Percentiles rank a stretch among this genome's conserved stretches.
Evolutionary conservation across 2,113 vertebrate genomes (phyloP).

Genomic region (Vulpes vulpes): DNA sequence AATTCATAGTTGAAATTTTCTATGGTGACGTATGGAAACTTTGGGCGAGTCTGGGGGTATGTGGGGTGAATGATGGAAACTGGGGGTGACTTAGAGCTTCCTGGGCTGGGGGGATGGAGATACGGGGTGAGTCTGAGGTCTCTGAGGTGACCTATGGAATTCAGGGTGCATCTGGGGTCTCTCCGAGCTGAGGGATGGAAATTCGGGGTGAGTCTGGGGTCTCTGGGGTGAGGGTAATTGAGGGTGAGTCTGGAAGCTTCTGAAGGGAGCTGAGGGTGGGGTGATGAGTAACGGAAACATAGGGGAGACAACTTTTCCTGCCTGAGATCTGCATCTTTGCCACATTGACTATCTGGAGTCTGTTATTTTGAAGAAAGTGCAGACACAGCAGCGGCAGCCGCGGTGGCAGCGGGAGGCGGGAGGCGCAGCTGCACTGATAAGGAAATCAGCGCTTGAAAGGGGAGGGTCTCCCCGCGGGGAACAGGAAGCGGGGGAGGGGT

Average conservation of each 20-base stretch:
- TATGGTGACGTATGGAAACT: not conserved
- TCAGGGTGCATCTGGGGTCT: not conserved
- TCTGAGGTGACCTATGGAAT: not conserved
- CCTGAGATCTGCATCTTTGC: not conserved
- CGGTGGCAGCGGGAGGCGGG: no score
- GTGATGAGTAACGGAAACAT: not conserved
- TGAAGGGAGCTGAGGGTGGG: not conserved
- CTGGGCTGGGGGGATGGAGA: not conserved
- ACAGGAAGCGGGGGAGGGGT: not conserved
- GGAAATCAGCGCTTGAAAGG: not conserved
- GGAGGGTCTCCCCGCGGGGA: not conserved
- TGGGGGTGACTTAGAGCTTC: not conserved
- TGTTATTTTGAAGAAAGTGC: not conserved
- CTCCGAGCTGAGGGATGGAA: not conserved
- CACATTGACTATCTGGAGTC: rapidly evolving
- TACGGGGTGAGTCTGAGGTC: no score
- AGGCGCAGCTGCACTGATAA: not conserved
- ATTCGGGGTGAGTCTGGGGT: no score
- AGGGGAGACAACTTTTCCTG: rapidly evolving
- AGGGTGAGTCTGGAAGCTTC: not conserved
- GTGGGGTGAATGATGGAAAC: not conserved
- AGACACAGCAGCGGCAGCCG: not conserved
- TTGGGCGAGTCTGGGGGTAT: not conserved
- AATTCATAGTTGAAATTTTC: not conserved
- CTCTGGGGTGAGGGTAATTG: not conserved